Percentiles rank a stretch among this genome's conserved stretches.
Evolutionary conservation across 2,888 invertebrate species (phyloP).

Genomic region (Oxycera nigricornis): DNA sequence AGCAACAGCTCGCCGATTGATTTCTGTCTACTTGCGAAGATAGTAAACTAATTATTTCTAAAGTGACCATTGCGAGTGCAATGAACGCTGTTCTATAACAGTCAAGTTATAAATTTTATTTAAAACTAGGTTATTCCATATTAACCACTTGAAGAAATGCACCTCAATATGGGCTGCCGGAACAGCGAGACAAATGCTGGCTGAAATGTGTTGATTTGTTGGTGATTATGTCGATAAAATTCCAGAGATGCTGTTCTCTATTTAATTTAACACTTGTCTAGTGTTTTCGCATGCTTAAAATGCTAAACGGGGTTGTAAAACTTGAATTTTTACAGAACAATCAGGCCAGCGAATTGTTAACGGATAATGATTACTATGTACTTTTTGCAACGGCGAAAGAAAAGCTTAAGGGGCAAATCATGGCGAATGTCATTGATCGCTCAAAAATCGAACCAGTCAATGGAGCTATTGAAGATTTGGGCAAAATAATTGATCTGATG

Average conservation of each 20-base stretch:
- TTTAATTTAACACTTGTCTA: not conserved
- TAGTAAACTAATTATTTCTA: too few relatives aligned
- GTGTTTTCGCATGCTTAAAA: not conserved
- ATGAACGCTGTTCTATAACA: too few relatives aligned
- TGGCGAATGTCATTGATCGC: constrained; percentile 39
- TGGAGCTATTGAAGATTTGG: constrained; percentile 40
- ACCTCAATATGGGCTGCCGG: too few relatives aligned
- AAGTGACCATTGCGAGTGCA: too few relatives aligned
- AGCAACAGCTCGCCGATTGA: too few relatives aligned
- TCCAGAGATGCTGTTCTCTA: not conserved
- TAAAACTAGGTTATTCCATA: too few relatives aligned
- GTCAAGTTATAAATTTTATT: too few relatives aligned
- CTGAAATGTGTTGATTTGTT: not conserved
- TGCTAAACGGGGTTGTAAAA: constrained; percentile 21
- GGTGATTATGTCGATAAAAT: not conserved
- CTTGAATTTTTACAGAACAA: constrained; percentile 42
- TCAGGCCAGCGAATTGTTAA: constrained; percentile 43
- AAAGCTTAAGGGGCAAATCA: constrained; percentile 45
- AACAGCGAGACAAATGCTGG: not conserved
- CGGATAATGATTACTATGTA: constrained; percentile 44
- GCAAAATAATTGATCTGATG: constrained; percentile 40
- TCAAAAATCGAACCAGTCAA: constrained; percentile 42
- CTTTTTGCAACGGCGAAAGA: constrained; percentile 45
- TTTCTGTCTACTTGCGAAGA: too few relatives aligned
- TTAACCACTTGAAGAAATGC: too few relatives aligned